A percentile compares a stretch with the other conserved stretches of the same genome.
phyloP scores from a whole-genome alignment of 2,113 vertebrate genomes.

The Cynoglossus semilaevis region DNA sequence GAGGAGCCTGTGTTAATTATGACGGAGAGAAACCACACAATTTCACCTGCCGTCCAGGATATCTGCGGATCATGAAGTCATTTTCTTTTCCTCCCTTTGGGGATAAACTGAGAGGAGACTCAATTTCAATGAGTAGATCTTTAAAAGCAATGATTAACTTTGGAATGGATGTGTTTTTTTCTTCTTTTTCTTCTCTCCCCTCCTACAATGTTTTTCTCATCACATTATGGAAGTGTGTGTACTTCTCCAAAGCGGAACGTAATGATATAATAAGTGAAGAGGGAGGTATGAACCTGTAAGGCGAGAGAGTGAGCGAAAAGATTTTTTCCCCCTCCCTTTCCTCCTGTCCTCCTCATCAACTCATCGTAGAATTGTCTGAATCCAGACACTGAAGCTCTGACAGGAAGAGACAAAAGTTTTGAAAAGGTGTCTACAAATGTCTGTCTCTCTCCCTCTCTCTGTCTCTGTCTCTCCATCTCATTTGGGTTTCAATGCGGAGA shows the following conservation, averaged over 20 bases:
- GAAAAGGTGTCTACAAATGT: conserved; percentile 63
- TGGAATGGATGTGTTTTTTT: conserved; percentile 44
- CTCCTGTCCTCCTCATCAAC: conserved; percentile 17
- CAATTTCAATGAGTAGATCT: conserved; percentile 65
- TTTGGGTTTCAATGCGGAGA: conserved; percentile 54
- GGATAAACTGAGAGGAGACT: conserved; percentile 58
- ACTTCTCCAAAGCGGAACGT: conserved; percentile 25
- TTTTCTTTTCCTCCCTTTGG: conserved; percentile 51
- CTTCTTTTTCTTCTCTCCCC: conserved; percentile 15
- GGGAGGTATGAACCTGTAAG: conserved; percentile 22
- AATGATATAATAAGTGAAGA: conserved; percentile 16
- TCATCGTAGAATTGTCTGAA: conserved; percentile 61
- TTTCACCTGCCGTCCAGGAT: conserved; percentile 59
- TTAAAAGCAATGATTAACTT: conserved; percentile 68
- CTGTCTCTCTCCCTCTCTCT: conserved; percentile 24
- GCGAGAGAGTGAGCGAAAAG: conserved; percentile 32
- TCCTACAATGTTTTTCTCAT: conserved; percentile 3
- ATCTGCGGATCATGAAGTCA: conserved; percentile 69
- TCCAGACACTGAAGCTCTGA: conserved; percentile 42
- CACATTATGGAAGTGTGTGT: conserved; percentile 37
- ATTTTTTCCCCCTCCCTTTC: not conserved
- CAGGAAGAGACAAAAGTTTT: conserved; percentile 70
- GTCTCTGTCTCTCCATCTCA: conserved; percentile 42
- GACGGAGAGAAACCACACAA: conserved; percentile 55
- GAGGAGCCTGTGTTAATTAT: conserved; percentile 77